phyloP scores from a whole-genome alignment of 2,113 vertebrate genomes.

The Catagonus wagneri region DNA sequence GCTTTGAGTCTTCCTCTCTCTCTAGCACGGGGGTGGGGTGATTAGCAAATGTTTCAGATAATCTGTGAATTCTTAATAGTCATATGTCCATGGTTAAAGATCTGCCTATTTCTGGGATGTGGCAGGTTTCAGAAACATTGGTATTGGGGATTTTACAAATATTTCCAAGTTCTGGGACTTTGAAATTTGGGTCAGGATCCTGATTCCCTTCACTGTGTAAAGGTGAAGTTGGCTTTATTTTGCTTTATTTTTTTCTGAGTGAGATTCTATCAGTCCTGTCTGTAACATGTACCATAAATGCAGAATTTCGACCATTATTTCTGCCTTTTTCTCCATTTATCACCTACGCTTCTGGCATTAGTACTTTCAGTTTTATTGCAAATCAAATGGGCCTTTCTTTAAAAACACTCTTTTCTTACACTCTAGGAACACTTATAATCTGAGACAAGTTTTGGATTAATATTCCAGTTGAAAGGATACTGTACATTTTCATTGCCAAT shows the following conservation, averaged over 20 bases:
- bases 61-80: slow-evolving; percentile 80
- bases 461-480: not conserved
- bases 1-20: slow-evolving; percentile 64
- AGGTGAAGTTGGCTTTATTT: slow-evolving; percentile 48
- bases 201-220: not conserved
- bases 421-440: not conserved
- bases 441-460: slow-evolving; percentile 49
- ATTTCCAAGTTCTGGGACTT: slow-evolving; percentile 59
- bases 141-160: slow-evolving; percentile 4
- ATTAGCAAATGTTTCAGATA: slow-evolving; percentile 81
- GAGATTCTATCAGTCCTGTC: not conserved
- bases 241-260: slow-evolving; percentile 24
- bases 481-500: not conserved
- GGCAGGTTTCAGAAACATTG: slow-evolving; percentile 58
- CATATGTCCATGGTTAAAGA: slow-evolving; percentile 71
- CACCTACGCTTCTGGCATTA: fast-evolving
- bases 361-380: not conserved
- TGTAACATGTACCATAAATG: not conserved
- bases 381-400: slow-evolving; percentile 33
- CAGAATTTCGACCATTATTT: not conserved
- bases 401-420: not conserved
- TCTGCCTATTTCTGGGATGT: slow-evolving; percentile 40
- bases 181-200: slow-evolving; percentile 57
- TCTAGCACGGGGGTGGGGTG: slow-evolving; percentile 76
- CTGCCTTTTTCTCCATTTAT: not conserved